Evolutionary conservation across 2,888 invertebrate species (phyloP).

Genomic region (Sericinus montela): DNA sequence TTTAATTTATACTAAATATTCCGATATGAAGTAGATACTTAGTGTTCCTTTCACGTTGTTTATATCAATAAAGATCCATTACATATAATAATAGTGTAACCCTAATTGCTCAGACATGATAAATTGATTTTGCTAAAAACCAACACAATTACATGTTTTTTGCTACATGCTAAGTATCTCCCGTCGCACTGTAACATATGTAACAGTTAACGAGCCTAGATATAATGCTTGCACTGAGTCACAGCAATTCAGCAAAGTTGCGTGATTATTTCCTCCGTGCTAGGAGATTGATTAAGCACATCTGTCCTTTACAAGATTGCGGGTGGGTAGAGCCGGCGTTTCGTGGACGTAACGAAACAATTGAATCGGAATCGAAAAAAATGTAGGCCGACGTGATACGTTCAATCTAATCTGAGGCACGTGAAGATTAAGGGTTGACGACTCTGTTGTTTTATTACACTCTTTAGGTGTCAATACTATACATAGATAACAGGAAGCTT

Average conservation of each 20-base stretch:
- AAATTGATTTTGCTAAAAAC: slow-evolving; percentile 9
- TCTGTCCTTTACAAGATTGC: slow-evolving; percentile 19
- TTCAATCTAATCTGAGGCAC: no score
- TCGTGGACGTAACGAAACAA: background rate
- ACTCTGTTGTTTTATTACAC: no score
- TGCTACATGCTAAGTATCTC: slow-evolving; percentile 1
- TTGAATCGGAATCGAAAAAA: background rate
- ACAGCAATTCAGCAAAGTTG: slow-evolving; percentile 12
- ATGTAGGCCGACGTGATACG: no score
- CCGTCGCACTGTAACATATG: background rate
- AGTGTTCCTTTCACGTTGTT: background rate
- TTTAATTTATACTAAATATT: no score
- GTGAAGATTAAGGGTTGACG: no score
- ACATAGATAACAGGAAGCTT: no score
- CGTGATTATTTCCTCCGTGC: slow-evolving; percentile 28
- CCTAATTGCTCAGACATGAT: background rate
- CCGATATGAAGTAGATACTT: no score
- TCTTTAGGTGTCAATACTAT: no score
- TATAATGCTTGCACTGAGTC: slow-evolving; percentile 22
- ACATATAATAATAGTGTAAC: slow-evolving; percentile 10
- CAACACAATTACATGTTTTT: slow-evolving; percentile 7
- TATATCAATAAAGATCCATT: background rate
- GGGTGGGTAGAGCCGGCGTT: slow-evolving; percentile 8
- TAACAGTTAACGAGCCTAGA: slow-evolving; percentile 15
- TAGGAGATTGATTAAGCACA: slow-evolving; percentile 25